Percentiles rank a stretch among this genome's conserved stretches.
Evolutionary conservation across 1,140 invertebrate species (phyloP).

Genomic region (Papilio helenus): DNA sequence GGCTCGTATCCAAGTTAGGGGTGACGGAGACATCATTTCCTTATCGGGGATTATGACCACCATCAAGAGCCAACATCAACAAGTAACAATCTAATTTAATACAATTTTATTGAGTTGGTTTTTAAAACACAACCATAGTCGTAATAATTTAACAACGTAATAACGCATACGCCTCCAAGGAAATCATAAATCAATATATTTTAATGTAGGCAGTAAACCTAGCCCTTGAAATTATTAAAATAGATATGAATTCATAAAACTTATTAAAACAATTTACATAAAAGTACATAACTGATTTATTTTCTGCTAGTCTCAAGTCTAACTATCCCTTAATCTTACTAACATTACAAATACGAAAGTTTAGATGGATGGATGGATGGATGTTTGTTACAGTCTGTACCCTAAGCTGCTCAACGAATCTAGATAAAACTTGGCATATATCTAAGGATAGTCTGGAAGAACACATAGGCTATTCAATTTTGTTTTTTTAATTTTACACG

Average conservation of each 20-base stretch:
- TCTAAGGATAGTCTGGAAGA: too few relatives aligned
- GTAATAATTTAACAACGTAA: constrained; percentile 44
- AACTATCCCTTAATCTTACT: too few relatives aligned
- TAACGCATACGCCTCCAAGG: constrained; percentile 34
- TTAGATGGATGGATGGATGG: too few relatives aligned
- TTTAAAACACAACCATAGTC: constrained; percentile 13
- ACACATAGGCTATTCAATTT: too few relatives aligned
- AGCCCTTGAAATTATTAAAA: constrained; percentile 36
- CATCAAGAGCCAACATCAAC: not conserved
- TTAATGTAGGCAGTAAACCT: constrained; percentile 23
- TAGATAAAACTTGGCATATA: too few relatives aligned
- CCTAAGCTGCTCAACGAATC: too few relatives aligned
- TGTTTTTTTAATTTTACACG: too few relatives aligned
- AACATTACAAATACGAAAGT: too few relatives aligned
- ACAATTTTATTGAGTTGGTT: not conserved
- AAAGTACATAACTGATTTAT: not conserved
- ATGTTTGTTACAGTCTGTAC: too few relatives aligned
- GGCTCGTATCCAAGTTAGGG: too few relatives aligned
- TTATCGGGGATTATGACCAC: not conserved
- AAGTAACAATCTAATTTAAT: not conserved
- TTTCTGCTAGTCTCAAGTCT: not conserved
- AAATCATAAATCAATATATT: constrained; percentile 45
- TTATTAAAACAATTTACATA: not conserved
- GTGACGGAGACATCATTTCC: too few relatives aligned
- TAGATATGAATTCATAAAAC: not conserved